Conservation (phyloP, 2,113 vertebrate species). For the Lanius collurio region DNA sequence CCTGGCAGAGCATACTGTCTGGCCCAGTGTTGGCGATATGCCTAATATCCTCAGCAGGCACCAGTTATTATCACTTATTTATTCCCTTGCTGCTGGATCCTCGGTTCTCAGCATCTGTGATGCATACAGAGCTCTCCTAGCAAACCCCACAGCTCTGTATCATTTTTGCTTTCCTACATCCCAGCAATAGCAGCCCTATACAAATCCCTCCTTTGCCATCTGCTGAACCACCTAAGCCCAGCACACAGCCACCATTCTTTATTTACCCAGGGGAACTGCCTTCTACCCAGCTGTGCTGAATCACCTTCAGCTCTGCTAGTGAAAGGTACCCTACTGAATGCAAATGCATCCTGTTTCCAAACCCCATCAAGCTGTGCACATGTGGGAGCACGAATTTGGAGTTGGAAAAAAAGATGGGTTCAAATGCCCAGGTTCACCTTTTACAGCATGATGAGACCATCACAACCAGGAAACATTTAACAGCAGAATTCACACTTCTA, state of each 20-base stretch:
- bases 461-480: background rate
- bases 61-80: background rate
- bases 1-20: background rate
- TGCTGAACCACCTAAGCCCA: background rate
- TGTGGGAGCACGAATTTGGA: background rate
- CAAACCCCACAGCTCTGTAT: background rate
- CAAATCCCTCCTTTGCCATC: background rate
- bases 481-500: background rate
- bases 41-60: background rate
- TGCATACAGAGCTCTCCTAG: background rate
- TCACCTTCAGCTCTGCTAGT: background rate
- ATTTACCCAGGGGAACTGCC: background rate
- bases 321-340: background rate
- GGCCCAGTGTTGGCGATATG: rapidly evolving
- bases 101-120: background rate
- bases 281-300: background rate
- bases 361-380: rapidly evolving
- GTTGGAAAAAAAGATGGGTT: background rate
- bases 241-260: background rate
- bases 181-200: background rate
- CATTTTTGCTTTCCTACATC: background rate
- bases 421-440: background rate
- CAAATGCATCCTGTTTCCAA: background rate
- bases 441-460: background rate
- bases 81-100: background rate